Base-by-base conservation (phyloP, 2,113 vertebrate species). In the Hyperopisus bebe region DNA sequence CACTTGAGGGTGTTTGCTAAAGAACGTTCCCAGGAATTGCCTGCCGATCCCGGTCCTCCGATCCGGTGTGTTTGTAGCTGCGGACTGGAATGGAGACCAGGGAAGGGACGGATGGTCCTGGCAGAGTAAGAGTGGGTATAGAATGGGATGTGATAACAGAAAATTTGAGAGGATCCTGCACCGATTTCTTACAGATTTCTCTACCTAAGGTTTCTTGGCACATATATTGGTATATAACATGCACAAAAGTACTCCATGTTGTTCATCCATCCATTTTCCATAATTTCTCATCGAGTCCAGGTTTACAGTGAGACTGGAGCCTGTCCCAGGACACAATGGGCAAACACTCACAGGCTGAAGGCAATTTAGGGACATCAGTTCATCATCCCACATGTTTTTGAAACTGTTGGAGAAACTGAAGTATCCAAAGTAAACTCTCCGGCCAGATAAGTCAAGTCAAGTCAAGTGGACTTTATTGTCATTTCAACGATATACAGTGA, bases 41-140 rank as follows among this genome's bases (percentile, higher is more conserved):
- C 90, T 92, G 90, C 91, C 91, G 92, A 91, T 90, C 91, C 91
- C 91, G 93, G 93, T 94, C 93, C 94, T 94, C 91, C 91, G 90
- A 93, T 92, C 91, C 92, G 92, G 90, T 90, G 19, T 5, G 86
- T 85, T 88, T 90, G 88, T 89, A 89, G 90, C 89, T 90, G 89
- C 9, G 55, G 88, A 35, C 58, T 39, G 86, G 86, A 44, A 88
- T 46, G 39, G 55, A 88, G 86, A 88, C 35, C 42, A 46, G 55
- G 42, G 55, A 62, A 84, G 89, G 47, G 51, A 90, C 90, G 47
- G 93, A 94, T 44, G 93, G 90, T 31, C 89, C 92, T 70, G 90
- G 90, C 35, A 93, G 90, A 90, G 90, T 70, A 13, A 70, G 62
- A 70, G 27, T n/a, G 27, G 3, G n/a, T 31, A 27, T 70, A 55